These are phyloP conservation scores for Ardeotis arabs DNA, from an alignment of 2,113 vertebrate species.

Conservation along the genomic window DNA sequence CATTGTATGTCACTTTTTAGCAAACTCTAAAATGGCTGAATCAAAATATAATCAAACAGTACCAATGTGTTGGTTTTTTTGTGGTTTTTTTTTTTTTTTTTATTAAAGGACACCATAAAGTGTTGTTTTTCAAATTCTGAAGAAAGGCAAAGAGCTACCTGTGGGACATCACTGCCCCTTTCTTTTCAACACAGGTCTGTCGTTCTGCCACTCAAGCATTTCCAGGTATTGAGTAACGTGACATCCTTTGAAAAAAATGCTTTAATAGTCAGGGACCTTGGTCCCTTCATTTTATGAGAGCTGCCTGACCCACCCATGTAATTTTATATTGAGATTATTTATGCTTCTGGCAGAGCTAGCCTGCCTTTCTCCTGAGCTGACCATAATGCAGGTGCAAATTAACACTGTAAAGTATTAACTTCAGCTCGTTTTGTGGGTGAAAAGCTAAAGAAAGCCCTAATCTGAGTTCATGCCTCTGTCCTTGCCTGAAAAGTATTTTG, in stretches of 20 bases:
- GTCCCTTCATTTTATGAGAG: not conserved
- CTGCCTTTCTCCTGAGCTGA: not conserved
- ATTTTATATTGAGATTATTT: not conserved
- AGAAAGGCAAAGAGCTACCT: not conserved
- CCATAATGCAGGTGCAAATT: not conserved
- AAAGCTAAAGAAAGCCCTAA: not conserved
- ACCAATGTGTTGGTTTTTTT: no score
- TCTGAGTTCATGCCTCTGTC: not conserved
- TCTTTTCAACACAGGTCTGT: not conserved
- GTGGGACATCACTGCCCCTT: not conserved
- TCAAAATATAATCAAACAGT: not conserved
- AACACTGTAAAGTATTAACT: not conserved
- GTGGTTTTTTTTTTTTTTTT: not conserved
- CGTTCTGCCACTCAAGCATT: not conserved
- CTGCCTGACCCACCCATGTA: not conserved
- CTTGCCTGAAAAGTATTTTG: not conserved
- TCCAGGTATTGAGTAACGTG: rapidly evolving
- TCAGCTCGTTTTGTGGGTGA: not conserved
- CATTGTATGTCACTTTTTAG: not conserved
- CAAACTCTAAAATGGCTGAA: not conserved
- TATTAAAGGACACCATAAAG: not conserved
- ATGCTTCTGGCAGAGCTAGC: not conserved
- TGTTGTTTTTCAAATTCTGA: not conserved
- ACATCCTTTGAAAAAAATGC: not conserved
- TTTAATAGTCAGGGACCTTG: not conserved